Evolutionary conservation across 1,140 invertebrate species (phyloP), one percentile per base, ranked within the genome.

Genomic region (Andricus grossulariae): DNA sequence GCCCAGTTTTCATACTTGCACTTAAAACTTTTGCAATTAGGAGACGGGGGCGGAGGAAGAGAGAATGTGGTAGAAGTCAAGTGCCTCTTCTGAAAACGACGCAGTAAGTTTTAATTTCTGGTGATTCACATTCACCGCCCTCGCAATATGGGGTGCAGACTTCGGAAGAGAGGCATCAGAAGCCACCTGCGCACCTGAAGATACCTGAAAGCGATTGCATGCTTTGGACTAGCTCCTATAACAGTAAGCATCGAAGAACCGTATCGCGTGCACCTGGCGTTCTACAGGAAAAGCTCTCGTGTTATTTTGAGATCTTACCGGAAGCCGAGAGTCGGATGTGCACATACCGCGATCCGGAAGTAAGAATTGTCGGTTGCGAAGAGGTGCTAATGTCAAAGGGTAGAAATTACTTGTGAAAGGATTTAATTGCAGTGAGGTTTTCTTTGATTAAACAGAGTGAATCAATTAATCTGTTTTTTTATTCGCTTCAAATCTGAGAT

Each of bases 221-320:
- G 86, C 80, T 79, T 78, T 70, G 73, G 83, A 75, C 79, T 80
- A 78, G 76, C 57, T 66, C 71, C 77, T 80, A 71, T 82, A 66
- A 50, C 86, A 90, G 88, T 90, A 82, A 84, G 82, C 83, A 85
- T 83, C 84, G 81, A 79, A 84, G 80, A 83, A 74, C 74, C 83
- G 82, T 72, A 83, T 86, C 81, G 87, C 83, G 78, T 86, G 83
- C 83, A 87, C 76, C 72, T 75, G 54, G 21, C 0, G 13, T 66
- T 66, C 57, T 66, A 25, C 25, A 66, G 5, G 32, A 66, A 21
- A 66, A 32, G 25, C 32, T 15, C 16, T 60, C 18, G 10, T 21
- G 55, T 32, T 66, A 32, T 66, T 32, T 66, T 16, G 10, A 15
- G 21, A 32, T 32, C 19, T 66, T 32, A 13, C 12, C 57, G 25